A percentile compares a stretch with the other conserved stretches of the same genome.
These are phyloP conservation scores for Phalacrocorax pelagicus DNA, from an alignment of 2,113 vertebrate genomes.

Conservation along the genomic window DNA sequence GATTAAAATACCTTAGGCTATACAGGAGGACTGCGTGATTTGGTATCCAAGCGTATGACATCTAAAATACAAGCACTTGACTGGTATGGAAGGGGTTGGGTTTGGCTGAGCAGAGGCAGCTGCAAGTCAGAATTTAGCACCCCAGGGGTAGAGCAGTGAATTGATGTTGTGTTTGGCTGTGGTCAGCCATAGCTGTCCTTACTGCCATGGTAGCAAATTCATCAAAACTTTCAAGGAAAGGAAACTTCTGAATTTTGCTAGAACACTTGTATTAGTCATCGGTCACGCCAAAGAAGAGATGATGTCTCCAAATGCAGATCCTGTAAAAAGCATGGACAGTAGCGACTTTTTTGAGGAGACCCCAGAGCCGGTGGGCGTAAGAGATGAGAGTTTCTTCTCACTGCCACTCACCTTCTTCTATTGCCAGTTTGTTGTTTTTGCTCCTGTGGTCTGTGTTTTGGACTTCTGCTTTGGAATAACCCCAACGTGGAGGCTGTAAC, in stretches of 20 bases:
- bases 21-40: not conserved
- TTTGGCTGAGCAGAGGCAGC: not conserved
- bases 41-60: not conserved
- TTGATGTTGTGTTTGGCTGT: not conserved
- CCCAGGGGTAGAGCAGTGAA: not conserved
- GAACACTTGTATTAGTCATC: not conserved
- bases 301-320: not conserved
- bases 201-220: not conserved
- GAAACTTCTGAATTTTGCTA: not conserved
- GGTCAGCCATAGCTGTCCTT: not conserved
- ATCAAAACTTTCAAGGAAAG: not conserved
- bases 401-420: not conserved
- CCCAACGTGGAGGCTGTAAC: not conserved
- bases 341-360: not conserved
- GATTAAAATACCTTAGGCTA: not conserved
- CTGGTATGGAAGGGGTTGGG: not conserved
- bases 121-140: not conserved
- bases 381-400: not conserved
- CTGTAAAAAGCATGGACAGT: not conserved
- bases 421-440: not conserved
- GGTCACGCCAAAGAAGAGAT: not conserved
- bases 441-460: conserved; percentile 11
- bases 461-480: conserved; percentile 40
- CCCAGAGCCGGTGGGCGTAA: not conserved
- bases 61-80: not conserved